Evolutionary conservation across 2,888 invertebrate species (phyloP).

Genomic region (Eueremaeus valkanovi): DNA sequence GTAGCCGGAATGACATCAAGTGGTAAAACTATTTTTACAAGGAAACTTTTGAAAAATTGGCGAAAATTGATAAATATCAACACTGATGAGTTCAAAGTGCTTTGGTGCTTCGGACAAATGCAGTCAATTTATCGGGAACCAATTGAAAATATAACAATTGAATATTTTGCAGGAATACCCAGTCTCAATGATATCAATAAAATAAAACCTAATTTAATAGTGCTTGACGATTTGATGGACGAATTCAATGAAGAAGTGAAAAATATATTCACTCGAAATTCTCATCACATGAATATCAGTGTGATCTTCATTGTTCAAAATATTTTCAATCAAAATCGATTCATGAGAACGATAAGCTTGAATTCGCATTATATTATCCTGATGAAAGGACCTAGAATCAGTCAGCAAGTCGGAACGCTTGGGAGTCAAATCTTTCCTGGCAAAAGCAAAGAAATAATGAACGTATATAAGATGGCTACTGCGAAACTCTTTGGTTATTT

Average conservation of each 20-base stretch:
- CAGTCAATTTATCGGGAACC: background rate
- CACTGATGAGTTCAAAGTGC: background rate
- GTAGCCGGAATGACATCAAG: background rate
- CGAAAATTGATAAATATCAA: background rate
- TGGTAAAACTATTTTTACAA: background rate
- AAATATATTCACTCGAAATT: background rate
- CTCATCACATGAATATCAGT: background rate
- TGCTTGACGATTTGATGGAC: background rate
- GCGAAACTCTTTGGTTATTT: constrained; percentile 32
- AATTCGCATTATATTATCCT: too few species aligned
- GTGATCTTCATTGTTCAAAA: background rate
- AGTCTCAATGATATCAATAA: background rate
- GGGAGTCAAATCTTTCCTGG: too few species aligned
- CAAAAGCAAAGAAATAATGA: too few species aligned
- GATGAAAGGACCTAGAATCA: too few species aligned
- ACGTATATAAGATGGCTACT: too few species aligned
- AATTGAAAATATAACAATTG: background rate
- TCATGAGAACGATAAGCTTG: too few species aligned
- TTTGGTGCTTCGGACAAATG: too few species aligned
- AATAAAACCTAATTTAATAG: background rate
- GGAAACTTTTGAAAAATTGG: background rate
- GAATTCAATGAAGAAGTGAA: background rate
- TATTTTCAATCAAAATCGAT: too few species aligned
- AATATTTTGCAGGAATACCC: background rate
- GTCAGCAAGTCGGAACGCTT: too few species aligned